These are phyloP conservation scores for Listrodromus nycthemerus DNA, from an alignment of 2,888 invertebrate species.

Conservation along the genomic window DNA sequence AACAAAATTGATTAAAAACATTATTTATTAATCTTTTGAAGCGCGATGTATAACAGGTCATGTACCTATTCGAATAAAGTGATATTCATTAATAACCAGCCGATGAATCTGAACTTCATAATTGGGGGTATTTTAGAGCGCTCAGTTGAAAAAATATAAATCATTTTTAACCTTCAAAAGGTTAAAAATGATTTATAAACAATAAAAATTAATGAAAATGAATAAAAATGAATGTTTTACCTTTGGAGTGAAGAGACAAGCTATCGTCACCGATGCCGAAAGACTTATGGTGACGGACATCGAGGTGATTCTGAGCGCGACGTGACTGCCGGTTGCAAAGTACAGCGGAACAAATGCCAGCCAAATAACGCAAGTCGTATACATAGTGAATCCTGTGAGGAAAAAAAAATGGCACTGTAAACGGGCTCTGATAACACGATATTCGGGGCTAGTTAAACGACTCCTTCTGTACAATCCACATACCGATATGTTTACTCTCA, in stretches of 20 bases:
- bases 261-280: conserved; percentile 96
- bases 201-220: too few species aligned
- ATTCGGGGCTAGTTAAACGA: background rate
- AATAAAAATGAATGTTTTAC: too few species aligned
- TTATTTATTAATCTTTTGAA: background rate
- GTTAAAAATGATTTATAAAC: background rate
- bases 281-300: conserved; percentile 98
- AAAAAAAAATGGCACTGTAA: background rate
- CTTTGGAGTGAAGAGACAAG: conserved; percentile 97
- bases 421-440: background rate
- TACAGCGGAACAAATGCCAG: conserved; percentile 98
- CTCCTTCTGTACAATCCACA: conserved; percentile 76
- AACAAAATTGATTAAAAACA: conserved; percentile 83
- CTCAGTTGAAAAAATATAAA: too few species aligned
- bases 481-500: conserved; percentile 98
- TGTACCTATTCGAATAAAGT: too few species aligned
- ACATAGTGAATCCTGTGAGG: conserved; percentile 97
- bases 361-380: conserved; percentile 99
- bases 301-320: conserved; percentile 95
- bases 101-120: too few species aligned
- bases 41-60: too few species aligned
- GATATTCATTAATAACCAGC: too few species aligned
- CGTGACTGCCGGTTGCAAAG: conserved; percentile 97
- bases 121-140: too few species aligned
- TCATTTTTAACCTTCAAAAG: too few species aligned